phyloP scores from a whole-genome alignment of 2,797 vertebrate species.

The Echeneis naucrates region DNA sequence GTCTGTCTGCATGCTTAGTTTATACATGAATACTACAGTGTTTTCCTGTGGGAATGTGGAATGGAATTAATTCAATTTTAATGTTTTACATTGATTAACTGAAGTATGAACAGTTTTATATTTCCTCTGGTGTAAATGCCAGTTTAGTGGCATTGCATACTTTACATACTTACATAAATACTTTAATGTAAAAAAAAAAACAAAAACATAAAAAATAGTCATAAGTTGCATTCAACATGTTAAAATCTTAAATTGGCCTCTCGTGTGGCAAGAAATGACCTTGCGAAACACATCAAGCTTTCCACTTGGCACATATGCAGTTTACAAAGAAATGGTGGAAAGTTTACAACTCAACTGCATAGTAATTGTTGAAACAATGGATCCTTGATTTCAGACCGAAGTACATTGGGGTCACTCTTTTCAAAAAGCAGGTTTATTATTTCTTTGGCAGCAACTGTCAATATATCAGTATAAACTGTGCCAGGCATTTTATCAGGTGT shows the following conservation, averaged over 20 bases:
- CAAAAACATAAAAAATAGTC: not conserved
- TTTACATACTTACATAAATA: not conserved
- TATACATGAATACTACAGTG: not conserved
- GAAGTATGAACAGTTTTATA: constrained; percentile 21
- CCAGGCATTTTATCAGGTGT: not conserved
- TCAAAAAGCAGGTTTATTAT: not conserved
- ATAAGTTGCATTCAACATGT: not conserved
- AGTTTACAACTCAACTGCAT: not conserved
- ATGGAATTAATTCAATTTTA: constrained; percentile 29
- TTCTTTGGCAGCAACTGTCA: not conserved
- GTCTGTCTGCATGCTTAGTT: constrained; percentile 13
- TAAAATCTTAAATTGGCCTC: not conserved
- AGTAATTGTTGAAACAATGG: not conserved
- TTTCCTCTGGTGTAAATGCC: constrained; percentile 14
- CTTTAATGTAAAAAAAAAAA: not conserved
- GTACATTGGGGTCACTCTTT: too few relatives aligned
- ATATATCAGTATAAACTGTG: not conserved
- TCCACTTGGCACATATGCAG: not conserved
- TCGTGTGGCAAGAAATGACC: not conserved
- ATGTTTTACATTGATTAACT: constrained; percentile 32
- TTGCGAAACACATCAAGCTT: not conserved
- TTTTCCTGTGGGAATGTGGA: constrained; percentile 25
- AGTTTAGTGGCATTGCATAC: constrained; percentile 1
- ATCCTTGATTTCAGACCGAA: not conserved
- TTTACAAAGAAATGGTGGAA: not conserved